Evolutionary conservation across 2,888 invertebrate genomes (phyloP).

Genomic region (Eupeodes luniger): DNA sequence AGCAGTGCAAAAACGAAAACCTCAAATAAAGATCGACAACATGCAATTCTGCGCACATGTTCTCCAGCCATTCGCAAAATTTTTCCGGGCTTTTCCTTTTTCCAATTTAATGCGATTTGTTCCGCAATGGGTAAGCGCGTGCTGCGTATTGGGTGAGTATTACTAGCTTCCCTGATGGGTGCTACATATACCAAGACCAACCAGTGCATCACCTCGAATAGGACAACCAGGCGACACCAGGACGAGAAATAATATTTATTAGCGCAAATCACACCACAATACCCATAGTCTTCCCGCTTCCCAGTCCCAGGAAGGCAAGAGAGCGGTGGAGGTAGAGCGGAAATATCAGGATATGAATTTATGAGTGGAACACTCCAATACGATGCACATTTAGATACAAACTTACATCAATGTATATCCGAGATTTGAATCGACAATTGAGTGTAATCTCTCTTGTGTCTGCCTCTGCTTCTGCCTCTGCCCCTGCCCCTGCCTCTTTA

Average conservation of each 20-base stretch:
- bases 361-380: conserved; percentile 59
- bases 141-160: background rate
- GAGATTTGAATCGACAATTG: conserved; percentile 69
- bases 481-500: background rate
- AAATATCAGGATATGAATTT: conserved; percentile 64
- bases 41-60: conserved; percentile 74
- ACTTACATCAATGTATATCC: conserved; percentile 20
- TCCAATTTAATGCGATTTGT: conserved; percentile 73
- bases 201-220: conserved; percentile 57
- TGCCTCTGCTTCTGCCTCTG: background rate
- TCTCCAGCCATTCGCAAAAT: conserved; percentile 58
- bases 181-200: background rate
- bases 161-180: background rate
- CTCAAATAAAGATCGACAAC: conserved; percentile 69
- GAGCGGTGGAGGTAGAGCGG: background rate
- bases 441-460: conserved; percentile 57
- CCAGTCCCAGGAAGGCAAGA: too few relatives aligned
- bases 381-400: conserved; percentile 65
- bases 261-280: conserved; percentile 67
- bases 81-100: conserved; percentile 48
- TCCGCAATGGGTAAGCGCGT: conserved; percentile 66
- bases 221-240: conserved; percentile 43
- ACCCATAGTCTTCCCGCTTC: conserved; percentile 22
- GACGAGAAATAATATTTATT: conserved; percentile 69
- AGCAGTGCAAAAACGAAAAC: conserved; percentile 45